Percentiles rank a stretch among this genome's conserved stretches.
Evolutionary conservation across 2,888 invertebrate species (phyloP).

Genomic region (Mamestra brassicae): DNA sequence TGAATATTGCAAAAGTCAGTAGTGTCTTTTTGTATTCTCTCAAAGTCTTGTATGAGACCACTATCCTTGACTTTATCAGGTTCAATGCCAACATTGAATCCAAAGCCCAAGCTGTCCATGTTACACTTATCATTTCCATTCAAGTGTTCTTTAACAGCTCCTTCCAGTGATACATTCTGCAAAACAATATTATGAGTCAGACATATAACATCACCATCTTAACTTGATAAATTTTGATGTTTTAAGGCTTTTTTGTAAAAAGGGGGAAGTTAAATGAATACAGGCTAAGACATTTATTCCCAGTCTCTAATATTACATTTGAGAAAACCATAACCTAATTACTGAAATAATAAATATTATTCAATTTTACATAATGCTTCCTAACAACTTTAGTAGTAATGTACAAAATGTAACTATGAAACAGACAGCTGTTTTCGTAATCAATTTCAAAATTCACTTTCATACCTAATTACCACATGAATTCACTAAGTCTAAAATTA

Average conservation of each 20-base stretch:
- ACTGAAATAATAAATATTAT: slow-evolving; percentile 2
- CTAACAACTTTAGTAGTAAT: neutral
- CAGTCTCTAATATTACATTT: neutral
- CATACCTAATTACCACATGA: neutral
- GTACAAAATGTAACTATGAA: neutral
- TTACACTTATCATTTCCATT: slow-evolving; percentile 87
- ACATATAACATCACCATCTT: no score
- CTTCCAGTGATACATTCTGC: slow-evolving; percentile 86
- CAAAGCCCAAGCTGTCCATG: slow-evolving; percentile 87
- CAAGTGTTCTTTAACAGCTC: slow-evolving; percentile 81
- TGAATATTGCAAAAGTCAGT: slow-evolving; percentile 89
- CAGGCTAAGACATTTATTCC: neutral
- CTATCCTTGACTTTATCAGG: slow-evolving; percentile 86
- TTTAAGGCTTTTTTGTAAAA: neutral
- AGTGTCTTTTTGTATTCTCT: slow-evolving; percentile 92
- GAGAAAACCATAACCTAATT: slow-evolving; percentile 4
- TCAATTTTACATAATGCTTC: neutral
- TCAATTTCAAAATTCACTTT: neutral
- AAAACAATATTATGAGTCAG: slow-evolving; percentile 57
- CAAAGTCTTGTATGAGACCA: slow-evolving; percentile 90
- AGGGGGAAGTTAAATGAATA: neutral
- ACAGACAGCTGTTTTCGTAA: neutral
- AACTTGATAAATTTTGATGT: neutral
- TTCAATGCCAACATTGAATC: slow-evolving; percentile 86
- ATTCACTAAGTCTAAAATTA: slow-evolving; percentile 1